Evolutionary conservation across 2,797 vertebrate genomes (phyloP).

Genomic region (Acrocephalus scirpaceus): DNA sequence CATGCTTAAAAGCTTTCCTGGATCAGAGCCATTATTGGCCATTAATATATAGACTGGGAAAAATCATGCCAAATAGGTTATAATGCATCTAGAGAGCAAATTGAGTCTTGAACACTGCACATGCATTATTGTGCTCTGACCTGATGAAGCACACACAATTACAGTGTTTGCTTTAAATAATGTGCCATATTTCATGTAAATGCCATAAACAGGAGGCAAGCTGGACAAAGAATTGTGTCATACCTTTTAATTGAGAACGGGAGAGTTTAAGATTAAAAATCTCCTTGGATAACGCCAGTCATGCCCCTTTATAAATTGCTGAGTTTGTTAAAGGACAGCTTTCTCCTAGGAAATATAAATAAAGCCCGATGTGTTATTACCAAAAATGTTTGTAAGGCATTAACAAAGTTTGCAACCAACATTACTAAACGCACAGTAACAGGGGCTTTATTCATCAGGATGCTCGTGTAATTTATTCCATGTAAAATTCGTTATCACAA

Average conservation of each 20-base stretch:
- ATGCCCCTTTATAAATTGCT: background rate
- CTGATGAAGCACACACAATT: slow-evolving; percentile 15
- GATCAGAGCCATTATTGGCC: background rate
- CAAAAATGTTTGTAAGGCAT: slow-evolving; percentile 13
- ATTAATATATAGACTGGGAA: background rate
- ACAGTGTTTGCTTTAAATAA: background rate
- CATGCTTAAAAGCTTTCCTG: slow-evolving; percentile 24
- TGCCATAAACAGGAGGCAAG: background rate
- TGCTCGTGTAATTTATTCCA: slow-evolving; percentile 13
- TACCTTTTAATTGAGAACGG: slow-evolving; percentile 11
- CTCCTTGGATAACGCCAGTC: background rate
- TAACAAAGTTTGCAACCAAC: background rate
- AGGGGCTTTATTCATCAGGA: slow-evolving; percentile 47
- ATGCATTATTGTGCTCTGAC: background rate
- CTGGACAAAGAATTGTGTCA: background rate
- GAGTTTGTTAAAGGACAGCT: background rate
- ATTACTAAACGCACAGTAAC: slow-evolving; percentile 2
- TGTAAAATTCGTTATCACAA: slow-evolving; percentile 57
- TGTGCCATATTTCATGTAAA: slow-evolving; percentile 21
- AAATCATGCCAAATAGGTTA: background rate
- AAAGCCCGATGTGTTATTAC: background rate
- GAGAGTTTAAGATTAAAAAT: background rate
- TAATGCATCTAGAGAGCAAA: background rate
- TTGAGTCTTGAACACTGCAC: background rate
- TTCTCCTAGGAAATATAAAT: slow-evolving; percentile 4